Percentiles rank a stretch among this genome's conserved stretches.
Conservation (phyloP, 1,140 invertebrate genomes). For the Hormaphis cornu region DNA sequence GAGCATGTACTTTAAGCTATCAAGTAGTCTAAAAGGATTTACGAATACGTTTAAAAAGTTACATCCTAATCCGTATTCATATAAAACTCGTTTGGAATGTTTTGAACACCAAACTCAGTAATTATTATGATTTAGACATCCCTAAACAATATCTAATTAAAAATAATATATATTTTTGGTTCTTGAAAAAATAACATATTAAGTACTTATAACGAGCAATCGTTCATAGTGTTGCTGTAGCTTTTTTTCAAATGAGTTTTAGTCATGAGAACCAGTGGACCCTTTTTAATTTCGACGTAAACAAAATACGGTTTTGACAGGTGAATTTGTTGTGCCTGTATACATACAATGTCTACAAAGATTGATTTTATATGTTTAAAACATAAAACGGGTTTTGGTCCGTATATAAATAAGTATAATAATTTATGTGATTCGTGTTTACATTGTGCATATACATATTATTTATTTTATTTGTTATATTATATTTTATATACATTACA, state of each 20-base stretch:
- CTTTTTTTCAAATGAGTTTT: not conserved
- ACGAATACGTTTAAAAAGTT: too few species aligned
- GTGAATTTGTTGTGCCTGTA: not conserved
- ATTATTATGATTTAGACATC: not conserved
- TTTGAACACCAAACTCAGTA: not conserved
- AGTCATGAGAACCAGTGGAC: not conserved
- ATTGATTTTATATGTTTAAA: not conserved
- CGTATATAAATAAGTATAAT: too few species aligned
- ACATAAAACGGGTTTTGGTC: not conserved
- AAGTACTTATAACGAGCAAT: too few species aligned
- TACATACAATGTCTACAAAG: not conserved
- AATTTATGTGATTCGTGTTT: too few species aligned
- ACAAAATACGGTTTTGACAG: not conserved
- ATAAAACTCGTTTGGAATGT: too few species aligned
- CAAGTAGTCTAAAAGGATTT: too few species aligned
- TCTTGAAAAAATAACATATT: not conserved
- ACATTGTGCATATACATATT: too few species aligned
- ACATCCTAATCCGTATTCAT: too few species aligned
- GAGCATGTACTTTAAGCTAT: too few species aligned
- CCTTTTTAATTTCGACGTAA: not conserved
- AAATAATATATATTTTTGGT: not conserved
- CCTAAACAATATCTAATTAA: slow-evolving; percentile 8
- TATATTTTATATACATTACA: too few species aligned
- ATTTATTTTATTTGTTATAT: too few species aligned
- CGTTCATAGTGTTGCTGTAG: not conserved